Evolutionary conservation across 2,113 vertebrate species (phyloP).

Genomic region (Notechis scutatus): DNA sequence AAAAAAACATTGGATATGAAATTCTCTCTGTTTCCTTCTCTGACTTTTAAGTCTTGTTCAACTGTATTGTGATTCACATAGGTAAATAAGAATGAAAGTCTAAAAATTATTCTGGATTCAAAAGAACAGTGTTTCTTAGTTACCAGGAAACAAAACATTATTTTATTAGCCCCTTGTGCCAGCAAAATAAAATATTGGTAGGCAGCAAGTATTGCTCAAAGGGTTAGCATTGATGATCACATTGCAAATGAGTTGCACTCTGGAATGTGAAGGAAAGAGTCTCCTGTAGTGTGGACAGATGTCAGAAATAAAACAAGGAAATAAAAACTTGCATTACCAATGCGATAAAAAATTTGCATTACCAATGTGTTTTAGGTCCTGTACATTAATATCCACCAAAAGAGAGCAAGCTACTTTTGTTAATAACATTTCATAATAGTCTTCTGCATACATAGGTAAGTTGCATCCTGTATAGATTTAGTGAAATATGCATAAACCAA

Average conservation of each 20-base stretch:
- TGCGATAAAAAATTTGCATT: background rate
- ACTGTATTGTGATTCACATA: background rate
- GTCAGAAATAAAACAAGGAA: background rate
- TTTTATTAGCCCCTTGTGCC: background rate
- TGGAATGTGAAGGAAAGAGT: background rate
- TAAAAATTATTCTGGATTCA: background rate
- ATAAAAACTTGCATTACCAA: background rate
- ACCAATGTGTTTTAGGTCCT: background rate
- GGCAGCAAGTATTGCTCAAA: background rate
- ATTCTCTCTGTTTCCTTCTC: background rate
- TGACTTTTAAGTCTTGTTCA: background rate
- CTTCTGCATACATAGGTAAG: background rate
- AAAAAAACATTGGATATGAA: background rate
- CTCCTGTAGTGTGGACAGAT: background rate
- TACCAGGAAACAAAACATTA: conserved; percentile 11
- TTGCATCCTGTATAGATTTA: background rate
- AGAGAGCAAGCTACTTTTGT: background rate
- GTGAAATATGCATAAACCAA: background rate
- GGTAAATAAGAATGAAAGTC: conserved; percentile 8
- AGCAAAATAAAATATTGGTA: conserved; percentile 4
- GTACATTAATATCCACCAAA: background rate
- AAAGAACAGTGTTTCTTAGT: background rate
- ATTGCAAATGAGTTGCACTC: background rate
- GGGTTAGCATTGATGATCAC: background rate
- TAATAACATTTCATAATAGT: background rate